A percentile compares a stretch with the other conserved stretches of the same genome.
Evolutionary conservation across 2,888 invertebrate species (phyloP).

Genomic region (Thecophora atra): DNA sequence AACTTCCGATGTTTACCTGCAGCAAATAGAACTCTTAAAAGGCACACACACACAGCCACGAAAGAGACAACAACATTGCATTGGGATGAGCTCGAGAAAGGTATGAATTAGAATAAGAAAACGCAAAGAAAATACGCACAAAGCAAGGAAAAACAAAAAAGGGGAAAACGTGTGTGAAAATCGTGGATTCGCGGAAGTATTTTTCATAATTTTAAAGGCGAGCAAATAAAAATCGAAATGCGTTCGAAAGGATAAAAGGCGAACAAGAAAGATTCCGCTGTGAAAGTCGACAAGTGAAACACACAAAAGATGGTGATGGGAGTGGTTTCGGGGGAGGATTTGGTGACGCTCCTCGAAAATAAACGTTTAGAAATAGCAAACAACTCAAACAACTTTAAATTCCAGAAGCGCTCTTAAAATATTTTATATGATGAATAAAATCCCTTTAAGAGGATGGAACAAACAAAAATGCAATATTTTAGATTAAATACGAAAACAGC

Average conservation of each 20-base stretch:
- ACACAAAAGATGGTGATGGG: not conserved
- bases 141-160: slow-evolving; percentile 39
- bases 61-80: not conserved
- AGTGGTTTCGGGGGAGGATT: not conserved
- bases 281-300: not conserved
- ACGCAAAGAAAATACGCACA: slow-evolving; percentile 40
- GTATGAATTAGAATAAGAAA: not conserved
- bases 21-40: not conserved
- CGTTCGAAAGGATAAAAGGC: not conserved
- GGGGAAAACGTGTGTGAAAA: not conserved
- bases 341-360: not conserved
- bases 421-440: too few relatives aligned
- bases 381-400: too few relatives aligned
- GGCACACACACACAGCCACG: too few relatives aligned
- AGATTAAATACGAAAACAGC: not conserved
- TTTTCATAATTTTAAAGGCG: slow-evolving; percentile 20
- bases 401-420: too few relatives aligned
- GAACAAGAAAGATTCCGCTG: not conserved
- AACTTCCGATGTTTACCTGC: not conserved
- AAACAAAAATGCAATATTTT: not conserved
- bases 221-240: slow-evolving; percentile 33
- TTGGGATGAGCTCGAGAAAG: too few relatives aligned
- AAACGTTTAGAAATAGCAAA: too few relatives aligned
- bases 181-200: slow-evolving; percentile 10
- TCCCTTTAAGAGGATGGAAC: too few relatives aligned